These are phyloP conservation scores for Lasioglossum lativentre DNA, from an alignment of 2,888 invertebrate species.

Conservation along the genomic window DNA sequence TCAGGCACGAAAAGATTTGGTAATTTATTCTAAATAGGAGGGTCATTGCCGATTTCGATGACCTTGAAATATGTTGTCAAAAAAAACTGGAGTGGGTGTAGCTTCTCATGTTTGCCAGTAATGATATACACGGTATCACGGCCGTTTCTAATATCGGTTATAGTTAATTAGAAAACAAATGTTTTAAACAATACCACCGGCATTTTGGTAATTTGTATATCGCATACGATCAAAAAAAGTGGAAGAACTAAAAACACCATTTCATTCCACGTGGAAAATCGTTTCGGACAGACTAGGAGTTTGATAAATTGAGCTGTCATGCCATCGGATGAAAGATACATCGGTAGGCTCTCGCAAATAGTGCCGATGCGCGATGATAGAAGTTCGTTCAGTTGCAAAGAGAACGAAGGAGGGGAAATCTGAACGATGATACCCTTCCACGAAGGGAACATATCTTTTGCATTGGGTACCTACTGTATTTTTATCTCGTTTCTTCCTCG, in stretches of 20 bases:
- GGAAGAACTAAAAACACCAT: background rate
- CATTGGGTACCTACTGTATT: background rate
- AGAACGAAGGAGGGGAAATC: conserved; percentile 17
- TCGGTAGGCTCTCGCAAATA: conserved; percentile 20
- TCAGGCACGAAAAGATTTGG: no score
- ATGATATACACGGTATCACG: no score
- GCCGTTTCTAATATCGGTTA: no score
- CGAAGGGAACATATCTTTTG: conserved; percentile 9
- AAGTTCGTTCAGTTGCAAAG: conserved; percentile 2
- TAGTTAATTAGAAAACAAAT: background rate
- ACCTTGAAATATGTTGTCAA: no score
- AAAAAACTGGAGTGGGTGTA: no score
- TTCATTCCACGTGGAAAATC: conserved; percentile 15
- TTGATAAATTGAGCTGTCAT: conserved; percentile 31
- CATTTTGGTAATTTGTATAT: background rate
- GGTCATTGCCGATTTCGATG: no score
- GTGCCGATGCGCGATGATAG: conserved; percentile 6
- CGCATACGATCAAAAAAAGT: background rate
- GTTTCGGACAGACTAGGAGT: conserved; percentile 1
- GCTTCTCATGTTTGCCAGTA: no score
- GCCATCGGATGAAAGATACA: conserved; percentile 29
- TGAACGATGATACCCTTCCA: conserved; percentile 28
- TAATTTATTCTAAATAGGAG: no score
- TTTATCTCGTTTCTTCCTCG: background rate
- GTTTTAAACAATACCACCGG: background rate